Evolutionary conservation across 2,888 invertebrate genomes (phyloP), one percentile per base, ranked within the genome.

Genomic region (Eucriotettix oculatus): DNA sequence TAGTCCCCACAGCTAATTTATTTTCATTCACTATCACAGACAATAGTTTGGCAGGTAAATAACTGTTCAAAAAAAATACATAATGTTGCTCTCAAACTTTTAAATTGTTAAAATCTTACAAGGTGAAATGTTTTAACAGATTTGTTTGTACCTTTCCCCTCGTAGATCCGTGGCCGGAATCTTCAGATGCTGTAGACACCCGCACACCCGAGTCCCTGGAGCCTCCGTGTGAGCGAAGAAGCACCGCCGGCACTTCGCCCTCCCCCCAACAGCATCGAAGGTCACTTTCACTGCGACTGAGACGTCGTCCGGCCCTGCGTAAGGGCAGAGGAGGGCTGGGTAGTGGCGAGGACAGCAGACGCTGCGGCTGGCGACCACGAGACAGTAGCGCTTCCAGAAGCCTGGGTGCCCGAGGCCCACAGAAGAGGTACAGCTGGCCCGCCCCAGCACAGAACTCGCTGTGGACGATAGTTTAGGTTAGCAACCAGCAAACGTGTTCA

Each of bases 211-310:
- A 72, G 67, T 74, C 73, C 56, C 72, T 71, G 57, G 73, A 72
- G 10, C 71, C 70, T 14, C 67, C 67, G 56, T 70, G 70, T 61
- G 60, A 58, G 9, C 60, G 52, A 16, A 58, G 40, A 10, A 61
- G 58, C 9, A 29, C 42, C 41, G 16, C 16, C 10, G 40, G 29
- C 17, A 14, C 42, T 1, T 58, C 62, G 7, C 42, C 54, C 11
- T 10, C 29, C 43, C 29, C 52, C 42, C 56, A 29, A 16, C 48
- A 58, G 48, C 54, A 59, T 16, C 65, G 65, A 52, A 79, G 67
- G 66, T 78, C 78, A 11, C 78, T 77, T 66, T 78, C 78, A 64
- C 78, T 78, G 43, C 77, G 71, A 67, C 79, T 78, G 62, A 78
- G 69, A 60, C 76, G 66, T 58, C 73, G 68, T 17, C 70, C 66